Evolutionary conservation across 2,888 invertebrate genomes (phyloP).

Genomic region (Mylabris sibirica): DNA sequence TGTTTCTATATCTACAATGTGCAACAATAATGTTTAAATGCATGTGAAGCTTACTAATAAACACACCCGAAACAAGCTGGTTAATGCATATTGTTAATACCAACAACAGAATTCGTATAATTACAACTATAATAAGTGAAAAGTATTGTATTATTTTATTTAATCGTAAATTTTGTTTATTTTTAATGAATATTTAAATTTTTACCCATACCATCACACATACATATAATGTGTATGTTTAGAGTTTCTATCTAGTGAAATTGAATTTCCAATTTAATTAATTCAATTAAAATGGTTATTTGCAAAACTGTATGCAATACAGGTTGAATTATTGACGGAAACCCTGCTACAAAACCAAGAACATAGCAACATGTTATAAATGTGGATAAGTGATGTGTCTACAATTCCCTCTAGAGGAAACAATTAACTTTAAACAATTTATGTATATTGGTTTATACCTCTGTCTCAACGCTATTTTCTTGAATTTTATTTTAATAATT

Average conservation of each 20-base stretch:
- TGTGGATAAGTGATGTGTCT: constrained; percentile 1
- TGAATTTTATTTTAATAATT: background rate
- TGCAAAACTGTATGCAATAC: background rate
- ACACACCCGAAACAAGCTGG: background rate
- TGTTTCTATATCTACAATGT: background rate
- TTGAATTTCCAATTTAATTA: background rate
- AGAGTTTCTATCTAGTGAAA: background rate
- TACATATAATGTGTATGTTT: too few relatives aligned
- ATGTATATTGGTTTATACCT: background rate
- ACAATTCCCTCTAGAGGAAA: constrained; percentile 4
- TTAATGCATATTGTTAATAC: background rate
- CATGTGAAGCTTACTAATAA: constrained; percentile 3
- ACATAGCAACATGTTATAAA: constrained; percentile 1
- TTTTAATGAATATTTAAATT: background rate
- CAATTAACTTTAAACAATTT: constrained; percentile 5
- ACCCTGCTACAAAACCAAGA: background rate
- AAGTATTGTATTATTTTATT: background rate
- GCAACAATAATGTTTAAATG: background rate
- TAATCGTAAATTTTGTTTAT: too few relatives aligned
- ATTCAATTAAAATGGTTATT: background rate
- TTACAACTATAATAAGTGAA: background rate
- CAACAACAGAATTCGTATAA: background rate
- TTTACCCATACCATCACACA: background rate
- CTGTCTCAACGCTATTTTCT: background rate
- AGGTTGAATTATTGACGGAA: constrained; percentile 9